These are phyloP conservation scores for Canis aureus DNA, from an alignment of 2,113 vertebrate genomes.

Conservation along the genomic window DNA sequence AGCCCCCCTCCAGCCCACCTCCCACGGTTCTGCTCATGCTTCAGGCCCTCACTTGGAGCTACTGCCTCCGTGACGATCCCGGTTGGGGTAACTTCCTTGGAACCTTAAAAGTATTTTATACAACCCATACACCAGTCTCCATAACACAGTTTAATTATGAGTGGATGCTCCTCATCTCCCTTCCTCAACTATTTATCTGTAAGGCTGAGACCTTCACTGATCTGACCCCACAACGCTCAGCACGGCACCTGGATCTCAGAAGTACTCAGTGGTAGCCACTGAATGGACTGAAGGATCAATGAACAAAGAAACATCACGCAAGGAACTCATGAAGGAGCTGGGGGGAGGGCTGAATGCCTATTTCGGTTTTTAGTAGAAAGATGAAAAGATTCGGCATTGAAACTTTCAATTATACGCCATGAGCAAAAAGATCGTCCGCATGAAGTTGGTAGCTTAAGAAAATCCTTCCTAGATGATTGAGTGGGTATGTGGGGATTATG, in stretches of 20 bases:
- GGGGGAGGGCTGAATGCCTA: not conserved
- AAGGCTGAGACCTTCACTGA: not conserved
- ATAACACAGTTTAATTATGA: not conserved
- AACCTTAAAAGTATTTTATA: not conserved
- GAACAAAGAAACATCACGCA: not conserved
- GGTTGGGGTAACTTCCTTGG: not conserved
- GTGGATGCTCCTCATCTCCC: not conserved
- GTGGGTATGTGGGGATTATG: not conserved
- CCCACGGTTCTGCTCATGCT: not conserved
- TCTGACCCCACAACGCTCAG: not conserved
- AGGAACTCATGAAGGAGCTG: not conserved
- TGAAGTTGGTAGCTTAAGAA: not conserved
- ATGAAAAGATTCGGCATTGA: conserved; percentile 26
- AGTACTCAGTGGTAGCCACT: not conserved
- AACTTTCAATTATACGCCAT: conserved; percentile 2
- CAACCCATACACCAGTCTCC: not conserved
- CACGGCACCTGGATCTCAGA: not conserved
- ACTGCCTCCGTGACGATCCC: not conserved
- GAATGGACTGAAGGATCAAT: not conserved
- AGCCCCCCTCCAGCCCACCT: accelerated
- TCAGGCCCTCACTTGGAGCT: not conserved
- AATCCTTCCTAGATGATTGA: conserved; percentile 20
- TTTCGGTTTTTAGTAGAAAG: conserved; percentile 24
- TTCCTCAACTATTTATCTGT: not conserved
- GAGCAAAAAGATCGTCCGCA: not conserved